A percentile compares a stretch with the other conserved stretches of the same genome.
phyloP scores from a whole-genome alignment of 2,113 vertebrate species.

The Brevimyrus niger region DNA sequence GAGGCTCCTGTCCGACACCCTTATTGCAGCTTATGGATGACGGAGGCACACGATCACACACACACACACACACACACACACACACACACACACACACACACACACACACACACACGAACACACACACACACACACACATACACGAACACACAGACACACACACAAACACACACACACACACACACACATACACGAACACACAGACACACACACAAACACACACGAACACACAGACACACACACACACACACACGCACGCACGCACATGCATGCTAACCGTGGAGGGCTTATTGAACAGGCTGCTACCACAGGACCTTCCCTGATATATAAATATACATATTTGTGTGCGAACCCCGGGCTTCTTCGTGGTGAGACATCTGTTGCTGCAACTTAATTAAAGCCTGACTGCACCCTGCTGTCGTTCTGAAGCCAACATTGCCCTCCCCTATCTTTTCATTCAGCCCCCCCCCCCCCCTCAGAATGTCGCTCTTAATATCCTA shows the following conservation, averaged over 20 bases:
- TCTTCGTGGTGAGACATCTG: conserved; percentile 22
- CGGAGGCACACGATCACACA: neutral
- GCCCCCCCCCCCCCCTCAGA: neutral
- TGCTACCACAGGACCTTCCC: neutral
- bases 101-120: too few relatives aligned
- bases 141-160: too few relatives aligned
- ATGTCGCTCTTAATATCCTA: neutral
- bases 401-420: neutral
- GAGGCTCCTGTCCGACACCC: neutral
- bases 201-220: too few relatives aligned
- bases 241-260: neutral
- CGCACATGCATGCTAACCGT: neutral
- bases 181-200: too few relatives aligned
- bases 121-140: too few relatives aligned
- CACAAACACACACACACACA: too few relatives aligned
- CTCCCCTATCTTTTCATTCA: neutral
- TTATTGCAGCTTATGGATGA: neutral
- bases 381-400: conserved; percentile 21
- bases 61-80: neutral
- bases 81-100: neutral
- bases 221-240: neutral
- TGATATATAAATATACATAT: neutral
- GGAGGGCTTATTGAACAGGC: neutral
- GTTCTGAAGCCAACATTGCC: neutral
- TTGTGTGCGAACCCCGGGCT: neutral